Evolutionary conservation across 1,140 invertebrate genomes (phyloP).

Genomic region (Ostrea denselamellosa): DNA sequence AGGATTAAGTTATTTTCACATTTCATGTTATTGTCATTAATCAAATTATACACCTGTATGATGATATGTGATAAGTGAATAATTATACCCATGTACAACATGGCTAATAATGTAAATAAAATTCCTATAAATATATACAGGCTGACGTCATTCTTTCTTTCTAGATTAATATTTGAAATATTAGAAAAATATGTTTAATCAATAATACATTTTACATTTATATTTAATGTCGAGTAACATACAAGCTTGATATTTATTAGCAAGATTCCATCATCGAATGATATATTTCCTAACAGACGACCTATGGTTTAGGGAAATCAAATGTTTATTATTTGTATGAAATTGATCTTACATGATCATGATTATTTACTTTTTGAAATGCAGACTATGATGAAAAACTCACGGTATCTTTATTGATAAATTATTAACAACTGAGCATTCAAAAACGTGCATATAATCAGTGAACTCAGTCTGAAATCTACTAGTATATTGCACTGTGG

Average conservation of each 20-base stretch:
- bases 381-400: too few relatives aligned
- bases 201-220: too few relatives aligned
- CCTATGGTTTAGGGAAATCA: too few relatives aligned
- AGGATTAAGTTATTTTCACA: constrained; percentile 36
- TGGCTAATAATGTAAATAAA: constrained; percentile 36
- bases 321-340: too few relatives aligned
- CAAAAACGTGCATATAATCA: not conserved
- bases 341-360: too few relatives aligned
- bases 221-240: too few relatives aligned
- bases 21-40: constrained; percentile 37
- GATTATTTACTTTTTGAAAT: too few relatives aligned
- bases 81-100: constrained; percentile 33
- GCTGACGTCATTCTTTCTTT: not conserved
- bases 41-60: constrained; percentile 38
- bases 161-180: not conserved
- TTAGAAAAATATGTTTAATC: too few relatives aligned
- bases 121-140: constrained; percentile 3
- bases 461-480: not conserved
- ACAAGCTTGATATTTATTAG: too few relatives aligned
- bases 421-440: not conserved
- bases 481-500: not conserved
- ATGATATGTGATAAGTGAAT: constrained; percentile 23
- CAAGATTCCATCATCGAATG: too few relatives aligned
- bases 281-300: too few relatives aligned
- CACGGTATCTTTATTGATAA: not conserved